Percentiles rank a stretch among this genome's conserved stretches.
These are phyloP conservation scores for Psilopsiagon aurifrons DNA, from an alignment of 2,113 vertebrate genomes.

Conservation along the genomic window DNA sequence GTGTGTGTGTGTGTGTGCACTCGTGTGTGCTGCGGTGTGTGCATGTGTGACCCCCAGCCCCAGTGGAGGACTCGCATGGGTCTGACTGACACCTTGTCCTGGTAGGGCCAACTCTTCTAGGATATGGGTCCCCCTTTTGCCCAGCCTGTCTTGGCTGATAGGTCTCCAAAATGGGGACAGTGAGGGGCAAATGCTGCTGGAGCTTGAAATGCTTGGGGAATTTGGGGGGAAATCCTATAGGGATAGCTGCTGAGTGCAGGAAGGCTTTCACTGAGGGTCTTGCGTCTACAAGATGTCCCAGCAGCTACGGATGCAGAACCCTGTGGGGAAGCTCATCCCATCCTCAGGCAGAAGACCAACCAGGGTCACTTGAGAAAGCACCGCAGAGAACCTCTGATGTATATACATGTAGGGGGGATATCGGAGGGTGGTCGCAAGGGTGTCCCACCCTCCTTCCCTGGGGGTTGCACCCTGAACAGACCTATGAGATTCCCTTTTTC, in stretches of 20 bases:
- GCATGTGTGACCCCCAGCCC: not conserved
- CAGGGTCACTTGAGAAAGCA: not conserved
- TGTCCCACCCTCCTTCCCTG: not conserved
- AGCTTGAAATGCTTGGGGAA: not conserved
- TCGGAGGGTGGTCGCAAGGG: not conserved
- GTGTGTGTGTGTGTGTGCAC: not conserved
- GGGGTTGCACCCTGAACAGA: accelerated
- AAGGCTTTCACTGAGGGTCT: not conserved
- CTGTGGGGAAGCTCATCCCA: not conserved
- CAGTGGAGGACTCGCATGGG: not conserved
- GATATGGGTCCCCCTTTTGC: accelerated
- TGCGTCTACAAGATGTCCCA: not conserved
- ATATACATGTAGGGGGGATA: not conserved
- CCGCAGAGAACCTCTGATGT: not conserved
- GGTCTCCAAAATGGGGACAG: not conserved
- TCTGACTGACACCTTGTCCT: not conserved
- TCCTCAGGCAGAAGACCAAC: not conserved
- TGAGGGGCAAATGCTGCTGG: not conserved
- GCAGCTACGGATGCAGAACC: not conserved
- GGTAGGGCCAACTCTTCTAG: accelerated
- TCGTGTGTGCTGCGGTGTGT: not conserved
- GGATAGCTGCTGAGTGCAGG: not conserved
- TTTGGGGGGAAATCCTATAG: not conserved
- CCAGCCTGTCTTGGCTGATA: not conserved
- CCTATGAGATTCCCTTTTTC: not conserved